phyloP scores from a whole-genome alignment of 2,888 invertebrate species.

The Orthosia gothica region DNA sequence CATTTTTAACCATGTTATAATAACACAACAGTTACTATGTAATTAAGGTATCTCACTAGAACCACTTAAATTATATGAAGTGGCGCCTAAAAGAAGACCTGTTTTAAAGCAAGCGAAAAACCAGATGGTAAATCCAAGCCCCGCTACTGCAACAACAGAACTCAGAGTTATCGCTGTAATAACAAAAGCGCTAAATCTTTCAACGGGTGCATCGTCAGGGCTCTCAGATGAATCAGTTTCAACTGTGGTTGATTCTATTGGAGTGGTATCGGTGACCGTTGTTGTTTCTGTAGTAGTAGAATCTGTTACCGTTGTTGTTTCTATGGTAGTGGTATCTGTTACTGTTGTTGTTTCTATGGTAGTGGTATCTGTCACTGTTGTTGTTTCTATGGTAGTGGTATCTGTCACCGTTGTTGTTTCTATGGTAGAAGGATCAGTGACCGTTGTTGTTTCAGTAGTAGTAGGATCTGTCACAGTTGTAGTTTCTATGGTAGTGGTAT shows the following conservation, averaged over 20 bases:
- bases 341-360: neutral
- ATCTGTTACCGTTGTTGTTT: neutral
- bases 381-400: neutral
- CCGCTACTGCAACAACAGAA: conserved; percentile 16
- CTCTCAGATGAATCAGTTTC: conserved; percentile 14
- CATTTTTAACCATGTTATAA: neutral
- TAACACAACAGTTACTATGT: neutral
- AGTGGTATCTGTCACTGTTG: neutral
- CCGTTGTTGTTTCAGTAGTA: neutral
- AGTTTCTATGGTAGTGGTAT: neutral
- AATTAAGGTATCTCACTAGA: conserved; percentile 45
- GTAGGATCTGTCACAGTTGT: neutral
- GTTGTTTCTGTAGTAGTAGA: neutral
- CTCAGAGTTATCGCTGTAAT: conserved; percentile 48
- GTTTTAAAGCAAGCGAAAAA: conserved; percentile 40
- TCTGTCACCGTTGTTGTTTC: neutral
- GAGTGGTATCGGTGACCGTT: neutral
- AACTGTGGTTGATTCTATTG: conserved; percentile 21
- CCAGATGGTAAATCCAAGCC: conserved; percentile 38
- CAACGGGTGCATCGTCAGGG: conserved; percentile 13
- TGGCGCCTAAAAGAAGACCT: conserved; percentile 30
- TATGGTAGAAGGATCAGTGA: neutral
- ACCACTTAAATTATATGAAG: conserved; percentile 42
- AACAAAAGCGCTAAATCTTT: conserved; percentile 26
- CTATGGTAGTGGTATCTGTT: neutral